A percentile compares a stretch with the other conserved stretches of the same genome.
These are phyloP conservation scores for Drosophila kanekoi DNA, from an alignment of 2,888 invertebrate species.

Conservation along the genomic window DNA sequence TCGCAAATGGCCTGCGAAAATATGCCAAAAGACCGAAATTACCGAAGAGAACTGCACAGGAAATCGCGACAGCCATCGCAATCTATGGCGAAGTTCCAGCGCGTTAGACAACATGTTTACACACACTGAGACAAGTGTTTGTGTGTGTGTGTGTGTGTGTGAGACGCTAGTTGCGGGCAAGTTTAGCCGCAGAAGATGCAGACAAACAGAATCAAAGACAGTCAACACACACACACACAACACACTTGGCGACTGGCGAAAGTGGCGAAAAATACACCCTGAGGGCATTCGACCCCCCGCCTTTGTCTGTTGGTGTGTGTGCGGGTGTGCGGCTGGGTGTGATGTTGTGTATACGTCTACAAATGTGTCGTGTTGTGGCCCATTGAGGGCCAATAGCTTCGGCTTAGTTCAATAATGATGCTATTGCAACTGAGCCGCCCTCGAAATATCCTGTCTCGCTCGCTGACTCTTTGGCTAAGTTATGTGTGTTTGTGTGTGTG, in stretches of 20 bases:
- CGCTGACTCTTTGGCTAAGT: slow-evolving; percentile 31
- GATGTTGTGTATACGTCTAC: slow-evolving; percentile 25
- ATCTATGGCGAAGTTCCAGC: slow-evolving; percentile 24
- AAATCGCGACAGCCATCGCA: slow-evolving; percentile 26
- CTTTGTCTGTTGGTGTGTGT: slow-evolving; percentile 17
- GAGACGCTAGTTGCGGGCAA: slow-evolving; percentile 27
- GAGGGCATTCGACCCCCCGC: slow-evolving; percentile 59
- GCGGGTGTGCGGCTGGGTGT: slow-evolving; percentile 20
- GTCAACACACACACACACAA: slow-evolving; percentile 63
- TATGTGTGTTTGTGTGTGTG: slow-evolving; percentile 28
- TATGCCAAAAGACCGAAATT: slow-evolving; percentile 22
- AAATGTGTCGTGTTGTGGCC: slow-evolving; percentile 65
- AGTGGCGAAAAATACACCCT: slow-evolving; percentile 76
- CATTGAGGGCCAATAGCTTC: slow-evolving; percentile 76
- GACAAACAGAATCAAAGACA: slow-evolving; percentile 74
- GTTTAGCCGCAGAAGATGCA: slow-evolving; percentile 33
- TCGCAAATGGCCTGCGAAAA: slow-evolving; percentile 28
- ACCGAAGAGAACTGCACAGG: slow-evolving; percentile 7
- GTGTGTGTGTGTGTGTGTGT: background rate
- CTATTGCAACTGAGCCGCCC: slow-evolving; percentile 65
- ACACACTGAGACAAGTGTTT: background rate
- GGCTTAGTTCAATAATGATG: slow-evolving; percentile 78
- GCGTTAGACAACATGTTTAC: slow-evolving; percentile 12
- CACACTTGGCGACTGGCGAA: slow-evolving; percentile 64
- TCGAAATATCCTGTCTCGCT: slow-evolving; percentile 12